Conservation (phyloP, 2,113 vertebrate genomes). For the Noturus placidus region DNA sequence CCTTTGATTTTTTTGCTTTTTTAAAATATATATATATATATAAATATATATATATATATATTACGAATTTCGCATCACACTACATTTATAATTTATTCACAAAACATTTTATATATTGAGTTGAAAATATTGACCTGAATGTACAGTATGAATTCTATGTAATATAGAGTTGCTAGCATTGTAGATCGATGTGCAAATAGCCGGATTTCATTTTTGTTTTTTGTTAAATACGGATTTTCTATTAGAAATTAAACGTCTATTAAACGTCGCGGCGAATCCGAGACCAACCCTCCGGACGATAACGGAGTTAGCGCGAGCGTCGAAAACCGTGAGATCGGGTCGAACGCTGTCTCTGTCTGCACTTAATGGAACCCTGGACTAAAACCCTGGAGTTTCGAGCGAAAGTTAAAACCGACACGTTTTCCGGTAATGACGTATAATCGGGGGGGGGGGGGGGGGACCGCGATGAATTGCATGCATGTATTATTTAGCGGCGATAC, state of each 20-base stretch:
- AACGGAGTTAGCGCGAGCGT: background rate
- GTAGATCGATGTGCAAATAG: slow-evolving; percentile 58
- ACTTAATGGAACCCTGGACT: slow-evolving; percentile 9
- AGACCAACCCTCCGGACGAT: background rate
- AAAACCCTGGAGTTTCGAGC: slow-evolving; percentile 3
- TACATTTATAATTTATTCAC: slow-evolving; percentile 74
- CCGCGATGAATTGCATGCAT: background rate
- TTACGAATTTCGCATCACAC: slow-evolving; percentile 49
- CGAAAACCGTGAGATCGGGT: background rate
- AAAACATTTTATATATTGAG: slow-evolving; percentile 75
- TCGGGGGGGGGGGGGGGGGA: background rate
- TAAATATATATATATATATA: slow-evolving; percentile 52
- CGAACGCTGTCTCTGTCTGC: background rate
- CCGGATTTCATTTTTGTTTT: slow-evolving; percentile 35
- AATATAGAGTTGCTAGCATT: slow-evolving; percentile 70
- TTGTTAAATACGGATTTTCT: slow-evolving; percentile 37
- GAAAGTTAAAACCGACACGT: background rate
- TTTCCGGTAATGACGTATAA: background rate
- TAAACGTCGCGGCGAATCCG: background rate
- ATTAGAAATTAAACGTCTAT: no score
- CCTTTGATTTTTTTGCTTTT: slow-evolving; percentile 54
- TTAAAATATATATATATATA: no score
- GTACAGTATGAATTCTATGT: slow-evolving; percentile 67
- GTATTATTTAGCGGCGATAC: background rate
- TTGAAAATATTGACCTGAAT: slow-evolving; percentile 70